Percentiles rank a stretch among this genome's conserved stretches.
phyloP scores from a whole-genome alignment of 2,797 vertebrate species.

The Artibeus lituratus region DNA sequence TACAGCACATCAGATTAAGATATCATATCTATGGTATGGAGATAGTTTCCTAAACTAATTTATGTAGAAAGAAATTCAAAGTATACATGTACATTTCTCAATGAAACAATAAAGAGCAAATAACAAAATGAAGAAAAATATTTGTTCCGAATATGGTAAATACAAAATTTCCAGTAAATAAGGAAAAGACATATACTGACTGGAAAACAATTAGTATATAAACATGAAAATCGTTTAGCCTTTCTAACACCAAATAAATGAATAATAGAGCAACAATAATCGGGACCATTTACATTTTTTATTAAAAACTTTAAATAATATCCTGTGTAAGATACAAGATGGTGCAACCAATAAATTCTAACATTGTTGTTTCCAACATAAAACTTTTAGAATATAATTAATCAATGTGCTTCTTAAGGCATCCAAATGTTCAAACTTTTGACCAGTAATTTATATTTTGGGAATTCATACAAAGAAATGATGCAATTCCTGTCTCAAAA shows the following conservation, averaged over 20 bases:
- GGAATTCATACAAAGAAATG: neutral
- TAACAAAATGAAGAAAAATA: constrained; percentile 18
- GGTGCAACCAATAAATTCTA: neutral
- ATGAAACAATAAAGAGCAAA: neutral
- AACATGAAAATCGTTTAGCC: constrained; percentile 8
- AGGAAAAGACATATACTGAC: neutral
- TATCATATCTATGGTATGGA: neutral
- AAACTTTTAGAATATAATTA: neutral
- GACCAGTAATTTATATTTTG: neutral
- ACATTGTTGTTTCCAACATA: neutral
- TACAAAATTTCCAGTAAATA: constrained; percentile 6
- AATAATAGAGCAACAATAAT: neutral
- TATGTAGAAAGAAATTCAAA: neutral
- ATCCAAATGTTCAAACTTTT: constrained; percentile 7
- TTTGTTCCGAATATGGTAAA: neutral
- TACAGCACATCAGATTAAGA: neutral
- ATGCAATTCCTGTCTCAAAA: neutral
- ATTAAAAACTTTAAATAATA: neutral
- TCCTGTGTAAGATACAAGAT: neutral
- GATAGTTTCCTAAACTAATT: neutral
- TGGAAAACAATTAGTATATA: neutral
- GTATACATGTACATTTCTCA: neutral
- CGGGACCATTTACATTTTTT: neutral
- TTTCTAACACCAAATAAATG: neutral
- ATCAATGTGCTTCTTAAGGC: neutral